Evolutionary conservation across 2,113 vertebrate genomes (phyloP).

Genomic region (Abramis brama): DNA sequence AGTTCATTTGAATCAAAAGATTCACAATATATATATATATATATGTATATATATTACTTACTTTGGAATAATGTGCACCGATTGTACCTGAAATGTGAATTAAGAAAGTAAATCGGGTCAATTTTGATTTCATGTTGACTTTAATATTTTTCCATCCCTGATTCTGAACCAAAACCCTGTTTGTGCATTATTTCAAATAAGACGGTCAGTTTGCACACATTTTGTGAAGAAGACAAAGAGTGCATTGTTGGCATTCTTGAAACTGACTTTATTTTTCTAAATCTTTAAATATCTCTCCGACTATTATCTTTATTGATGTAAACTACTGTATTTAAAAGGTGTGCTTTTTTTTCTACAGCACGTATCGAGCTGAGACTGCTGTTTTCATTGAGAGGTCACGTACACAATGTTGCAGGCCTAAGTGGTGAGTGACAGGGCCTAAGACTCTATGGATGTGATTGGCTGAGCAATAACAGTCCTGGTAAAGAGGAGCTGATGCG

Average conservation of each 20-base stretch:
- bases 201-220: background rate
- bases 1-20: background rate
- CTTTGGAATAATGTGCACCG: background rate
- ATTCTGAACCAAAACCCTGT: background rate
- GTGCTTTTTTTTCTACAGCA: conserved; percentile 63
- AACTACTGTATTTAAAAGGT: conserved; percentile 60
- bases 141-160: conserved; percentile 3
- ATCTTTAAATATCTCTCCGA: conserved; percentile 57
- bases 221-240: conserved; percentile 51
- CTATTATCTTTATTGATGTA: conserved; percentile 55
- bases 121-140: conserved; percentile 27
- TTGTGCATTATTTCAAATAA: conserved; percentile 3
- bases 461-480: conserved; percentile 57
- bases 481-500: conserved; percentile 42
- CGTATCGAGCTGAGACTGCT: conserved; percentile 51
- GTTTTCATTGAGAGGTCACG: conserved; percentile 51
- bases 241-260: conserved; percentile 52
- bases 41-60: background rate
- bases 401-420: conserved; percentile 52
- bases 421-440: conserved; percentile 20
- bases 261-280: conserved; percentile 59
- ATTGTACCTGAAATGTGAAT: background rate
- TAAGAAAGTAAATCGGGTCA: background rate
- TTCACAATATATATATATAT: background rate
- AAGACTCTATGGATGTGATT: conserved; percentile 30